Conservation (phyloP, 2,888 invertebrate genomes). For the Opisthograptis luteolata region DNA sequence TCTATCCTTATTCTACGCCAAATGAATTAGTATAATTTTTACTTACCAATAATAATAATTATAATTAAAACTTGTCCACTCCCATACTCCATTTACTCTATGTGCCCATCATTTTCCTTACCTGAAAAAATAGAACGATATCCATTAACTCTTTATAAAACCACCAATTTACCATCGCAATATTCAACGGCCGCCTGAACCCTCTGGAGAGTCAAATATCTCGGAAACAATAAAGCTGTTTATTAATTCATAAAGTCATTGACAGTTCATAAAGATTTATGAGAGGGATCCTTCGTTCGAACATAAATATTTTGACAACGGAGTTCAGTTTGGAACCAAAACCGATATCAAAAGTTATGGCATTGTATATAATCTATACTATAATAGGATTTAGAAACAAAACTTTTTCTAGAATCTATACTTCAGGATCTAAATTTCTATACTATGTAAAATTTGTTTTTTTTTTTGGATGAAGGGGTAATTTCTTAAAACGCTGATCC, state of each 20-base stretch:
- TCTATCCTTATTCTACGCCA: too few relatives aligned
- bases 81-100: too few relatives aligned
- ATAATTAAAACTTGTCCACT: background rate
- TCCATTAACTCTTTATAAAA: background rate
- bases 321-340: background rate
- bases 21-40: too few relatives aligned
- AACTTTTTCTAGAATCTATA: too few relatives aligned
- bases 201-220: slow-evolving; percentile 9
- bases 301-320: slow-evolving; percentile 36
- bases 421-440: too few relatives aligned
- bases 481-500: too few relatives aligned
- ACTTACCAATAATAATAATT: background rate
- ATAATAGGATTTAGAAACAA: too few relatives aligned
- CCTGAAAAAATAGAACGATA: slow-evolving; percentile 16
- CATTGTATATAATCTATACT: too few relatives aligned
- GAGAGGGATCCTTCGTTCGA: slow-evolving; percentile 24
- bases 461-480: too few relatives aligned
- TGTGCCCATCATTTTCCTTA: slow-evolving; percentile 13
- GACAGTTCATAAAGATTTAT: slow-evolving; percentile 45
- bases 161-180: background rate
- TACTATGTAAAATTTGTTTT: too few relatives aligned
- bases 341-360: background rate
- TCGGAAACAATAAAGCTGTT: slow-evolving; percentile 38
- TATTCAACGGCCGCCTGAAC: background rate
- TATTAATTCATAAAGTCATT: slow-evolving; percentile 34